phyloP scores from a whole-genome alignment of 2,113 vertebrate genomes.

The Paralichthys olivaceus region DNA sequence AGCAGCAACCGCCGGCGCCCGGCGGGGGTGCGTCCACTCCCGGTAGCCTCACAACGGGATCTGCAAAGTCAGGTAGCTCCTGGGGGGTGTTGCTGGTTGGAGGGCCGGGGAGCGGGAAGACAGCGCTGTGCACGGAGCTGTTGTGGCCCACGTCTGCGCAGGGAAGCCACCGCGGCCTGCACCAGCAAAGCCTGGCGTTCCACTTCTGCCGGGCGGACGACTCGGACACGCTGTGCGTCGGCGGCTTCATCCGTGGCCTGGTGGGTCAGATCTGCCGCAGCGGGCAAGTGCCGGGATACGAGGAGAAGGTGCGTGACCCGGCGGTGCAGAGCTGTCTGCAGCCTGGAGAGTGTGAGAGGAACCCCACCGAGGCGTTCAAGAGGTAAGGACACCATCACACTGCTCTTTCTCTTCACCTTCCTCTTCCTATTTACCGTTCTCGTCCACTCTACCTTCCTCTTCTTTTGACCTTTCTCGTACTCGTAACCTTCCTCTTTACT shows the following conservation, averaged over 20 bases:
- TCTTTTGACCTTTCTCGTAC: no score
- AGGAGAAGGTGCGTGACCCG: constrained; percentile 92
- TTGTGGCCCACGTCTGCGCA: constrained; percentile 92
- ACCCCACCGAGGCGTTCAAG: constrained; percentile 96
- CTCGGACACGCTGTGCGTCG: constrained; percentile 91
- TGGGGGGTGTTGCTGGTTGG: constrained; percentile 97
- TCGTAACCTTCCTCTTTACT: no score
- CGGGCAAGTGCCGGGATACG: constrained; percentile 89
- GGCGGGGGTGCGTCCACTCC: constrained; percentile 75
- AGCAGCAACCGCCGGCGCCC: constrained; percentile 70
- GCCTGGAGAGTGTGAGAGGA: constrained; percentile 94
- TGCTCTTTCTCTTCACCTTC: not conserved
- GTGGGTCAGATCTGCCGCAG: constrained; percentile 90
- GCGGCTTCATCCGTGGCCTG: constrained; percentile 89
- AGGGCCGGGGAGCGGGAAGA: constrained; percentile 96
- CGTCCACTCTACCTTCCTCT: no score
- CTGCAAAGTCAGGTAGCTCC: constrained; percentile 83
- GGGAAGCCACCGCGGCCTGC: constrained; percentile 87
- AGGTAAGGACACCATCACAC: constrained; percentile 81
- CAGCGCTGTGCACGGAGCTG: constrained; percentile 93
- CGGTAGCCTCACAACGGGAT: constrained; percentile 74
- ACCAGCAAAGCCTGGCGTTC: constrained; percentile 91
- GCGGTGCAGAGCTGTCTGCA: constrained; percentile 89
- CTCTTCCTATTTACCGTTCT: no score
- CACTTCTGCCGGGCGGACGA: constrained; percentile 98